Evolutionary conservation across 37 sponge, comb jelly and placozoan species (phyloP), one percentile per base, ranked within the genome.

Genomic region (Spongilla lacustris): DNA sequence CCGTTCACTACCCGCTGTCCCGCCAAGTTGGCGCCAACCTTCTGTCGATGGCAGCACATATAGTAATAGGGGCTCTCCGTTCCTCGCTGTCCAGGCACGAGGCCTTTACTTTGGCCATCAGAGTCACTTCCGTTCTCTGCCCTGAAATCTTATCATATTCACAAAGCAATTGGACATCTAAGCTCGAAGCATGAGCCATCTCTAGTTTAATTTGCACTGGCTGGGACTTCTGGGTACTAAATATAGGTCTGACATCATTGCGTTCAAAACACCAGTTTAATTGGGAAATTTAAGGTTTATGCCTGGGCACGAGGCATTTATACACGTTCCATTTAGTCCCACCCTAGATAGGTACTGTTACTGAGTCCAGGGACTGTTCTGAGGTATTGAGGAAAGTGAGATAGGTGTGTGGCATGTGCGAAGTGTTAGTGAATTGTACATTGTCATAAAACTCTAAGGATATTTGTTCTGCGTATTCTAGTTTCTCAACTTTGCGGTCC

Each of bases 11-110:
- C 27, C 77, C 22, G 13, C 41, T 76, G 77, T 27, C 23, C 26
- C 24, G 4, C 4, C 25, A 4, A 78, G 79, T 36, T 24, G 19
- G n/a, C 37, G 4, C 87, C 24, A 70, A 94, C 94, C 94, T 96
- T 74, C 96, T 78, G 75, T 97, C 98, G 13, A 97, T 97, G 27
- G 94, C 95, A 24, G 98, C 98, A 73, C 95, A 95, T 74, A 97
- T 90, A 25, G 95, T 93, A 71, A 97, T 84, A 0, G 98, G 94
- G 17, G 95, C 95, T 24, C 98, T 87, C 72, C 83, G 76, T 13
- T 89, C 89, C 37, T 94, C 95, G 72, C 83, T 88, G 19, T 58
- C 58, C 58, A 58, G 21, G 11, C 58, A 58, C n/a, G 69, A 24
- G 29, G 94, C 96, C 32, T 69, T 85, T 70, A 96, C 29, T 28